phyloP scores from a whole-genome alignment of 2,797 vertebrate genomes.

The Falco novaeseelandiae region DNA sequence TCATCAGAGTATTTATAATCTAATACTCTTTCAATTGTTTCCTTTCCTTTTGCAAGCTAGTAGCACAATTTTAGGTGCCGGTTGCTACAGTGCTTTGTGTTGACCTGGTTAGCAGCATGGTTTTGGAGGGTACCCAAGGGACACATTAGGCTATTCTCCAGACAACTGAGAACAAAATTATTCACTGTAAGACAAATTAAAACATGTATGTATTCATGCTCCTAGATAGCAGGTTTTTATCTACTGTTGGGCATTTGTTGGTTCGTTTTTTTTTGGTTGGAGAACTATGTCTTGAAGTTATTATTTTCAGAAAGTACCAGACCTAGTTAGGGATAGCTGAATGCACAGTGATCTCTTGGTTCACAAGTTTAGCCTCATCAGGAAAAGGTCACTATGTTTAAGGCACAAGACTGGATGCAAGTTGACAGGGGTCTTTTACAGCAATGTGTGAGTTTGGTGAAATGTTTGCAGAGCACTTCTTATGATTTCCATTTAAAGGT shows the following conservation, averaged over 20 bases:
- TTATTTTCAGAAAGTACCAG: not conserved
- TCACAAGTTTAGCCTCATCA: not conserved
- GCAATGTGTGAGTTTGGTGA: not conserved
- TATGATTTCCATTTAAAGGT: not conserved
- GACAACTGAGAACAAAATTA: not conserved
- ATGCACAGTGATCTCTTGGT: not conserved
- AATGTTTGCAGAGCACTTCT: constrained; percentile 1
- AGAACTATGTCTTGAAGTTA: not conserved
- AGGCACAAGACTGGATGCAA: not conserved
- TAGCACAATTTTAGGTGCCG: not conserved
- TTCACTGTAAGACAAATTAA: not conserved
- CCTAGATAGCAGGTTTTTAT: not conserved
- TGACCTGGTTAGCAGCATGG: not conserved
- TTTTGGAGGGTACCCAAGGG: not conserved
- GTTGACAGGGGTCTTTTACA: not conserved
- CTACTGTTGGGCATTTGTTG: not conserved
- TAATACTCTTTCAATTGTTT: not conserved
- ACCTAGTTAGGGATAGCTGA: not conserved
- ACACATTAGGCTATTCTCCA: not conserved
- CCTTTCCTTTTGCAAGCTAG: not conserved
- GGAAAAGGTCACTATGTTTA: not conserved
- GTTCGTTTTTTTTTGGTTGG: not conserved
- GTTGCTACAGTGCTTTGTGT: not conserved
- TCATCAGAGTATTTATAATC: not conserved
- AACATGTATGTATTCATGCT: not conserved